phyloP scores from a whole-genome alignment of 2,888 invertebrate genomes.

The Parnassius apollo region DNA sequence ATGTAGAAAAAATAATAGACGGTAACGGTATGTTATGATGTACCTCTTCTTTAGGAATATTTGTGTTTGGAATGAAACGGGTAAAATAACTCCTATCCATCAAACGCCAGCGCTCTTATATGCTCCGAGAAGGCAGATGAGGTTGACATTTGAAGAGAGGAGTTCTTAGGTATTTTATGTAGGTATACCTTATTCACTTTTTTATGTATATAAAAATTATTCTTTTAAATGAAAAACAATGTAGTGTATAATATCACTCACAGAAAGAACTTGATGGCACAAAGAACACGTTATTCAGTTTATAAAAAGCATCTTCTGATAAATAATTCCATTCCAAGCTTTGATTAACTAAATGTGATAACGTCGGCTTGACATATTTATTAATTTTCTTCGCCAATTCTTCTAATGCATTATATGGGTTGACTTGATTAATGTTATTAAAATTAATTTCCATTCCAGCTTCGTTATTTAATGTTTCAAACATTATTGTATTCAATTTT shows the following conservation, averaged over 20 bases:
- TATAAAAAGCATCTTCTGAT: constrained; percentile 48
- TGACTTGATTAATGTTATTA: constrained; percentile 58
- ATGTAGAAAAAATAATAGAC: too few relatives aligned
- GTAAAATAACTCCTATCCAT: too few relatives aligned
- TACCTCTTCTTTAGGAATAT: too few relatives aligned
- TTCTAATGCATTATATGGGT: constrained; percentile 51
- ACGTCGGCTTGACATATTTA: constrained; percentile 58
- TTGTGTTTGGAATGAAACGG: too few relatives aligned
- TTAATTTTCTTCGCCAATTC: constrained; percentile 51
- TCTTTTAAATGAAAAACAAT: not conserved
- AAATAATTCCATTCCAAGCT: constrained; percentile 56
- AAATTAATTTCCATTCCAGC: constrained; percentile 53
- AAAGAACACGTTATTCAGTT: constrained; percentile 53
- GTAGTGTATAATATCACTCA: constrained; percentile 43
- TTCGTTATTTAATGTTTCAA: constrained; percentile 45
- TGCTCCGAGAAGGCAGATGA: too few relatives aligned
- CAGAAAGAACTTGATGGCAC: constrained; percentile 62
- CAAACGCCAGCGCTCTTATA: too few relatives aligned
- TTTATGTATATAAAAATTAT: too few relatives aligned
- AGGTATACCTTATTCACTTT: too few relatives aligned
- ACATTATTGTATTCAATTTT: constrained; percentile 44
- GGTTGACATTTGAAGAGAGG: too few relatives aligned
- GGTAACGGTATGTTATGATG: too few relatives aligned
- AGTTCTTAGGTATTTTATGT: too few relatives aligned
- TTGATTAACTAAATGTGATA: constrained; percentile 55